Base-by-base conservation (phyloP, 2,888 invertebrate genomes). In the Euplagia quadripunctaria region DNA sequence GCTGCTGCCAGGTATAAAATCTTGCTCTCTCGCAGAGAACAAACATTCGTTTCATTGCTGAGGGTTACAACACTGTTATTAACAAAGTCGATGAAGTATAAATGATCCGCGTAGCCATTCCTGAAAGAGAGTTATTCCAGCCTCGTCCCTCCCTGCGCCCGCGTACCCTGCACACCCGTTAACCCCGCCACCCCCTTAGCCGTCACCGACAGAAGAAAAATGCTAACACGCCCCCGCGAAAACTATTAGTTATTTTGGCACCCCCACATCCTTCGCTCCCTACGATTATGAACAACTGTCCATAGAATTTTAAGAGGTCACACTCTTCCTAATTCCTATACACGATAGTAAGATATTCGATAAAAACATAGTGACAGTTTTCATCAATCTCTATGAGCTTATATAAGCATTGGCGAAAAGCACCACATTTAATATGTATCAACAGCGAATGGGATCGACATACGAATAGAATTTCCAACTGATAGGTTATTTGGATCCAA, bases 171-270 rank as follows among this genome's bases (percentile, higher is more conserved):
- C 79, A 77, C 82, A 46, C 81, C 84, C 75, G 76, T 46, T 55
- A 58, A 71, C 76, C 72, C 79, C 72, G 74, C 82, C 83, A 49
- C 72, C 83, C 82, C 81, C 83, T 87, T 89, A 87, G 89, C 91
- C 95, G 95, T 96, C 95, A 96, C 92, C 91, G 92, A 86, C 95
- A 96, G 95, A 96, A 96, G 95, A 96, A 96, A 95, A 96, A 96
- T 96, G 95, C 95, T 95, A 95, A 96, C 95, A 95, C 95, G 94
- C 94, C 95, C 93, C 94, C 95, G 93, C 94, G 93, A 93, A 95
- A 96, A 96, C 95, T 96, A 96, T 95, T 96, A 95, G 94, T 96
- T 95, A 95, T 95, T 95, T 96, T 94, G 95, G 95, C 95, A 94
- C 95, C 95, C 95, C 93, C 88, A 88, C 90, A 89, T 87, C 91